Evolutionary conservation across 92 coral and sea anemone species (phyloP).

Genomic region (Paragorgia papillata): DNA sequence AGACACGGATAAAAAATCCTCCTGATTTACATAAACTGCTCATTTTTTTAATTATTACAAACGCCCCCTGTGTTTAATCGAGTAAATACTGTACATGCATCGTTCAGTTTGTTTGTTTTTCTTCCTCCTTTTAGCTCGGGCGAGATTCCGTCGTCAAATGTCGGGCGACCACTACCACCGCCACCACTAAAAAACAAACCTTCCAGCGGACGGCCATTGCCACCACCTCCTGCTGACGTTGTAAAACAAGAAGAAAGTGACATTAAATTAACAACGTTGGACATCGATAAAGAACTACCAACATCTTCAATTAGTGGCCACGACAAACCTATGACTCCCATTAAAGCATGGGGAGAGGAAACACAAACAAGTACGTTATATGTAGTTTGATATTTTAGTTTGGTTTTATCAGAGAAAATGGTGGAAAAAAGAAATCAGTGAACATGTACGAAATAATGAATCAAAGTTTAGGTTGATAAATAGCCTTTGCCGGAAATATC

Average conservation of each 20-base stretch:
- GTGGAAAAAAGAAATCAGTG: too few relatives aligned
- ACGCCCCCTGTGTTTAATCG: too few relatives aligned
- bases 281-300: conserved; percentile 47
- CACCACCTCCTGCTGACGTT: conserved; percentile 25
- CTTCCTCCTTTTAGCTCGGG: background rate
- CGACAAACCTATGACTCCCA: conserved; percentile 49
- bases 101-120: too few relatives aligned
- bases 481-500: too few relatives aligned
- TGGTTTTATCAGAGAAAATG: too few relatives aligned
- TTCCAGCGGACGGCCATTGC: conserved; percentile 19
- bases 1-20: too few relatives aligned
- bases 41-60: too few relatives aligned
- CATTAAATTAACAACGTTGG: background rate
- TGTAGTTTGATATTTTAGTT: background rate
- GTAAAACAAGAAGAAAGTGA: conserved; percentile 27
- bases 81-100: too few relatives aligned
- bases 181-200: conserved; percentile 26
- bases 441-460: too few relatives aligned
- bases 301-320: background rate
- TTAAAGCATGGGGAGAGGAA: conserved; percentile 83
- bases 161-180: conserved; percentile 44
- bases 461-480: too few relatives aligned
- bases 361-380: conserved; percentile 31
- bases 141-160: conserved; percentile 12
- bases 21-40: too few relatives aligned